Conservation (phyloP, 2,888 invertebrate species). For the Drosophila stalkeri region DNA sequence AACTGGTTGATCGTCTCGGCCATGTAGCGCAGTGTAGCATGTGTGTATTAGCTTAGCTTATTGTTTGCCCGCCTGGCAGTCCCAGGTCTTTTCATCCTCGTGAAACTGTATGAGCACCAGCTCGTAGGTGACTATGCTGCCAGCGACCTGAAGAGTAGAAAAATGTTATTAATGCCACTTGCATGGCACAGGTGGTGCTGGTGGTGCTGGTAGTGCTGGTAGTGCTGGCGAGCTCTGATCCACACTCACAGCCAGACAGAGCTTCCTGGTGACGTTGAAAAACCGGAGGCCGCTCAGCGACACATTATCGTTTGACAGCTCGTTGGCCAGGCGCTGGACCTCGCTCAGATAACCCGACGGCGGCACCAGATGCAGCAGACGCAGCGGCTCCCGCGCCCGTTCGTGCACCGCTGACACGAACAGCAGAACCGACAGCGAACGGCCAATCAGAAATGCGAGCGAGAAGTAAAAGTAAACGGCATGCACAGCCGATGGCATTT, state of each 20-base stretch:
- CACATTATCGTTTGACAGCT: constrained; percentile 78
- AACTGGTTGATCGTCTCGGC: constrained; percentile 1
- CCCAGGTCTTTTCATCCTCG: constrained; percentile 82
- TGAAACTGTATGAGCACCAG: constrained; percentile 87
- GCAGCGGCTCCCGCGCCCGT: constrained; percentile 85
- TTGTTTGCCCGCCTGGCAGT: constrained; percentile 58
- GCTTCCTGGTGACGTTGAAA: constrained; percentile 83
- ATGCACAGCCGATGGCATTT: constrained; percentile 83
- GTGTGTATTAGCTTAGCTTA: background rate
- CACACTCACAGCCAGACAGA: constrained; percentile 79
- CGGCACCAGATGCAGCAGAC: constrained; percentile 85
- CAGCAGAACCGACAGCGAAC: constrained; percentile 86
- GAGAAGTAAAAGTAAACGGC: constrained; percentile 87
- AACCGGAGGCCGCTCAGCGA: constrained; percentile 83
- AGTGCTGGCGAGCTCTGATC: background rate
- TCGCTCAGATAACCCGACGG: constrained; percentile 84
- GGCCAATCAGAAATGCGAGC: constrained; percentile 86
- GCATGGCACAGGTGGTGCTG: background rate
- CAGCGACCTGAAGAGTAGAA: constrained; percentile 85
- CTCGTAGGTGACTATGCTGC: constrained; percentile 87
- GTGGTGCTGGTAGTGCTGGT: too few species aligned
- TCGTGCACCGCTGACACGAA: constrained; percentile 87
- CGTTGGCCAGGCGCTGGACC: constrained; percentile 81
- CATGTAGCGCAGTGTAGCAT: constrained; percentile 40
- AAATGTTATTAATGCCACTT: constrained; percentile 10